Evolutionary conservation across 1,140 invertebrate species (phyloP).

Genomic region (Eciton burchellii): DNA sequence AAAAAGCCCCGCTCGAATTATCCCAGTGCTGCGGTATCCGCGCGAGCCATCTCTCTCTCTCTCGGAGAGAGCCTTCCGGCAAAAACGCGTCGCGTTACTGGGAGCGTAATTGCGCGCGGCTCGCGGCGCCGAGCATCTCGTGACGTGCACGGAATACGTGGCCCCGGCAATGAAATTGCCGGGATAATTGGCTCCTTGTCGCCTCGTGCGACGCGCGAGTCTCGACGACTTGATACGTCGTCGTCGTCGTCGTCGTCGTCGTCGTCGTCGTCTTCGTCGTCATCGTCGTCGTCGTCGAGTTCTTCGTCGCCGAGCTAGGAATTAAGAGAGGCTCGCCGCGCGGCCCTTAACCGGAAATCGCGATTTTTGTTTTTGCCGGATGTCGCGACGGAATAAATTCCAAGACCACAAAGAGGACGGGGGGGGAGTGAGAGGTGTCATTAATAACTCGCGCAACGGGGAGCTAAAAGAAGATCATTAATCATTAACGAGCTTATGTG

Average conservation of each 20-base stretch:
- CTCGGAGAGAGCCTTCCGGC: constrained; percentile 40
- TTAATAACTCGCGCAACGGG: constrained; percentile 35
- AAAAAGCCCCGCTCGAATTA: constrained; percentile 47
- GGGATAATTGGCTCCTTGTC: constrained; percentile 73
- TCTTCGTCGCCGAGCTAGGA: constrained; percentile 14
- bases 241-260: too few relatives aligned
- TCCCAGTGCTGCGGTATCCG: neutral
- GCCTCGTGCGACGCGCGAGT: constrained; percentile 46
- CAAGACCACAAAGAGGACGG: neutral
- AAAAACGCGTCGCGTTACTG: constrained; percentile 64
- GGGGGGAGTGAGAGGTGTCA: neutral
- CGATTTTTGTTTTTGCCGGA: neutral
- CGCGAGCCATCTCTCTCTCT: constrained; percentile 50
- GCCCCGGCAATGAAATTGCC: constrained; percentile 65
- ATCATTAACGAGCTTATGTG: constrained; percentile 38
- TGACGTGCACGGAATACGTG: constrained; percentile 58
- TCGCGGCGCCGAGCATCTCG: constrained; percentile 41
- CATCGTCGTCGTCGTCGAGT: constrained; percentile 1
- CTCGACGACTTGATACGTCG: constrained; percentile 62
- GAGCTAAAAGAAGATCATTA: neutral
- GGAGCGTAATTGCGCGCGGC: constrained; percentile 55
- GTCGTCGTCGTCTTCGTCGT: too few relatives aligned
- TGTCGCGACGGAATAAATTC: constrained; percentile 1
- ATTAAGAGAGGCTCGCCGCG: constrained; percentile 3
- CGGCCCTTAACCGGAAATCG: neutral